Evolutionary conservation across 2,888 invertebrate genomes (phyloP), one percentile per base, ranked within the genome.

Genomic region (Aplocera efformata): DNA sequence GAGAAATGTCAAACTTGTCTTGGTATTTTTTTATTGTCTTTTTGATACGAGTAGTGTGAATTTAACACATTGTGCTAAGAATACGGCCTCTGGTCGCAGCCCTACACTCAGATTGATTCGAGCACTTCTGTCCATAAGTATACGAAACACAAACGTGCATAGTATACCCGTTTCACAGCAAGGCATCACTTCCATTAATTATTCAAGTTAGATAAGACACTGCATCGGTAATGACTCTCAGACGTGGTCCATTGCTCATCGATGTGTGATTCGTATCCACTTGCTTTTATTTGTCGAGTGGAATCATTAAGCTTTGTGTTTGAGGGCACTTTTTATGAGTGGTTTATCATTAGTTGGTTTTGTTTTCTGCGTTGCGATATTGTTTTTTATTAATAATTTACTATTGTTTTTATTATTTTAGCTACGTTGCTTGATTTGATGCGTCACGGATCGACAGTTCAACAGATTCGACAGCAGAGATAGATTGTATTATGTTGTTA

Each of bases 121-220:
- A 17, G 13, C 28, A 24, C 23, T 21, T 31, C 31, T 25, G 25
- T 20, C 6, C 50, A 38, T 27, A 11, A 17, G 36, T 35, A 26
- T 33, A 17, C 38, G 36, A 28, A 28, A 31, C 42, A 8, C n/a
- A 29, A 27, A 47, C 53, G 13, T 48, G 50, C 48, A 48, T 53
- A 57, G 53, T 57, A 57, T 63, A 67, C 66, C 65, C 50, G 53
- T 50, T 39, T 74, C 78, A 71, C 80, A 79, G 83, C 84, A 67
- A 74, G 72, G 72, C 77, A 77, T 77, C 78, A 73, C 76, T 84
- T 85, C 79, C 86, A 88, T 88, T 88, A 86, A 88, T 86, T 88
- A 86, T 86, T 75, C 72, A 63, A 78, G 71, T 81, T 84, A 88
- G 86, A 88, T 86, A 88, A 86, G 84, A 84, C 79, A 79, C 78